phyloP scores from a whole-genome alignment of 2,888 invertebrate species.

The Steinernema hermaphroditum region DNA sequence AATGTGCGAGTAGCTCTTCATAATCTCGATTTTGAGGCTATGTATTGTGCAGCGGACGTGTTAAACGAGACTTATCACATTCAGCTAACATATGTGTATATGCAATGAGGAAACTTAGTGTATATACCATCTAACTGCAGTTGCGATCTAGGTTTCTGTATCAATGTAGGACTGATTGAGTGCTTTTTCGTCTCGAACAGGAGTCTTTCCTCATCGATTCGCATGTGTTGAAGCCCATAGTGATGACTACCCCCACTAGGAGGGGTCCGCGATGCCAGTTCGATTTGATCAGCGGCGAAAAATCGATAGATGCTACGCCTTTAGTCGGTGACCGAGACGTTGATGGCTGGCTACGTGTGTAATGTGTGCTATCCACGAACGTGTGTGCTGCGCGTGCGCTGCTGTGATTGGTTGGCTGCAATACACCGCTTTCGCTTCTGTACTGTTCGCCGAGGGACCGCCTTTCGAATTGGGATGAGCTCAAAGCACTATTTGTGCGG shows the following conservation, averaged over 20 bases:
- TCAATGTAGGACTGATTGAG: too few relatives aligned
- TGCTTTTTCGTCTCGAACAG: too few relatives aligned
- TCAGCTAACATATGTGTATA: too few relatives aligned
- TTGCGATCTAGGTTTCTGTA: too few relatives aligned
- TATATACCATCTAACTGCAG: too few relatives aligned
- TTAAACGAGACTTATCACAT: too few relatives aligned
- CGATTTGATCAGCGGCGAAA: conserved; percentile 31
- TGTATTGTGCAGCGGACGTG: too few relatives aligned
- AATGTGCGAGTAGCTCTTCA: too few relatives aligned
- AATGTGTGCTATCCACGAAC: conserved; percentile 30
- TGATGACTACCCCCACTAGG: not conserved
- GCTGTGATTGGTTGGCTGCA: conserved; percentile 28
- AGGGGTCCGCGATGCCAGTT: conserved; percentile 18
- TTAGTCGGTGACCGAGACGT: conserved; percentile 31
- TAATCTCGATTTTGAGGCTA: too few relatives aligned
- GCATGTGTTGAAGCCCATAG: not conserved
- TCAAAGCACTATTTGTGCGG: conserved; percentile 30
- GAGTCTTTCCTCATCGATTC: too few relatives aligned
- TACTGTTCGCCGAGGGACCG: conserved; percentile 29
- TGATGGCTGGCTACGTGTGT: conserved; percentile 29
- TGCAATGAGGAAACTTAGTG: too few relatives aligned
- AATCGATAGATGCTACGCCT: conserved; percentile 29
- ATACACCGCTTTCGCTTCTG: conserved; percentile 26
- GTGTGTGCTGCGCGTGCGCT: conserved; percentile 29
- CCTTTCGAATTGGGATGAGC: conserved; percentile 29